These are phyloP conservation scores for Drosophila kambysellisi DNA, from an alignment of 2,888 invertebrate genomes.

Conservation along the genomic window DNA sequence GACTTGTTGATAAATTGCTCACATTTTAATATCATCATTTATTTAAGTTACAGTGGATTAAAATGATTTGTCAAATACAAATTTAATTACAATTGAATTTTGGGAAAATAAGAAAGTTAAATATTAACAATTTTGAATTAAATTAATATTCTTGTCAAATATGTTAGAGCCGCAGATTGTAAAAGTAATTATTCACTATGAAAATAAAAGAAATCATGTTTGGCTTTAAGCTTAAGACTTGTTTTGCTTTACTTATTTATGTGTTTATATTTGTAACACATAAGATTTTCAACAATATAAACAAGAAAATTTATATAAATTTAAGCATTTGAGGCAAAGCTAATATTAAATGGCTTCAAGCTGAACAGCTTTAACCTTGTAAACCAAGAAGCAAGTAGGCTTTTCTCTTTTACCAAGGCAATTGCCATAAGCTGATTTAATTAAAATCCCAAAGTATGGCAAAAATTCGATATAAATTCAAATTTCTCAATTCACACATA, in stretches of 20 bases:
- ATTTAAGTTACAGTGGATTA: not conserved
- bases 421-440: constrained; percentile 71
- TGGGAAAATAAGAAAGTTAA: not conserved
- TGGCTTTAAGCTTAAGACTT: not conserved
- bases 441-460: constrained; percentile 54
- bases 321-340: not conserved
- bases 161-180: not conserved
- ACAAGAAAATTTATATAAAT: not conserved
- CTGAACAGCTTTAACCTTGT: constrained; percentile 18
- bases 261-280: not conserved
- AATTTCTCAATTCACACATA: constrained; percentile 67
- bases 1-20: constrained; percentile 11
- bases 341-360: constrained; percentile 12
- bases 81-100: not conserved
- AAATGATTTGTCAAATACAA: not conserved
- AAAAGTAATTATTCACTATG: not conserved
- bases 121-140: not conserved
- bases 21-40: not conserved
- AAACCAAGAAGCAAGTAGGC: constrained; percentile 35
- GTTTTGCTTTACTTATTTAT: not conserved
- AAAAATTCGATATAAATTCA: constrained; percentile 76
- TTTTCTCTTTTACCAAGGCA: constrained; percentile 28
- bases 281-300: not conserved
- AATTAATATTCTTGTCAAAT: not conserved
- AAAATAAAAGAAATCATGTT: not conserved